Evolutionary conservation across 2,888 invertebrate genomes (phyloP).

Genomic region (Protonemura montana): DNA sequence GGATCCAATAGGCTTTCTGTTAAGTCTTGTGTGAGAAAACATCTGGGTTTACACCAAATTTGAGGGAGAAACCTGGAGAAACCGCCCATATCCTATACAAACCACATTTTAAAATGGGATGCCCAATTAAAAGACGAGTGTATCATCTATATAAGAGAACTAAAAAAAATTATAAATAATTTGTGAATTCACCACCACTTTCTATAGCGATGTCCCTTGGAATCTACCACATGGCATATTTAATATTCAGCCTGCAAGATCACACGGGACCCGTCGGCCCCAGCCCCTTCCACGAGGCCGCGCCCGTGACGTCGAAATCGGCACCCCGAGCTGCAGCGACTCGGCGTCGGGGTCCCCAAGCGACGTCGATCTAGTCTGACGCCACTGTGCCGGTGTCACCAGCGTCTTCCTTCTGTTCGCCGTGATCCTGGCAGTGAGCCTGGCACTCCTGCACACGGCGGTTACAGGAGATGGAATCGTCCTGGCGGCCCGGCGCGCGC

Average conservation of each 20-base stretch:
- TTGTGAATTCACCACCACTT: too few species aligned
- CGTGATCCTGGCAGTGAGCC: constrained; percentile 64
- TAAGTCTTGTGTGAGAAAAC: too few species aligned
- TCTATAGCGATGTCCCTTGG: too few species aligned
- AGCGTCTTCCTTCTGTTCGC: constrained; percentile 65
- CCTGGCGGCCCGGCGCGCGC: constrained; percentile 56
- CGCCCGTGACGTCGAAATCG: constrained; percentile 50
- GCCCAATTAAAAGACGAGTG: too few species aligned
- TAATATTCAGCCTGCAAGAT: constrained; percentile 15
- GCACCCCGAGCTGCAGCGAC: constrained; percentile 52
- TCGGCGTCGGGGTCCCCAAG: not conserved
- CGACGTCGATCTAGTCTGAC: constrained; percentile 60
- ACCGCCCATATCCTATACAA: too few species aligned
- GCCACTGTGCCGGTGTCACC: constrained; percentile 65
- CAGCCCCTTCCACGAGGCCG: constrained; percentile 29
- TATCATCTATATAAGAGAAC: too few species aligned
- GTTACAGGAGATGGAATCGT: constrained; percentile 64
- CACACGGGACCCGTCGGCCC: constrained; percentile 31
- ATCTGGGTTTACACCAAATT: too few species aligned
- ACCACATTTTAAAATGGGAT: too few species aligned
- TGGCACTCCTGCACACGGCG: constrained; percentile 66
- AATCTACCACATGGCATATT: too few species aligned
- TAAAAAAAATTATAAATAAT: too few species aligned
- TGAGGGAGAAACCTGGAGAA: too few species aligned
- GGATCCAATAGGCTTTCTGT: too few species aligned